Percentiles rank a stretch among this genome's conserved stretches.
Evolutionary conservation across 2,888 invertebrate species (phyloP).

Genomic region (Eupithecia centaureata): DNA sequence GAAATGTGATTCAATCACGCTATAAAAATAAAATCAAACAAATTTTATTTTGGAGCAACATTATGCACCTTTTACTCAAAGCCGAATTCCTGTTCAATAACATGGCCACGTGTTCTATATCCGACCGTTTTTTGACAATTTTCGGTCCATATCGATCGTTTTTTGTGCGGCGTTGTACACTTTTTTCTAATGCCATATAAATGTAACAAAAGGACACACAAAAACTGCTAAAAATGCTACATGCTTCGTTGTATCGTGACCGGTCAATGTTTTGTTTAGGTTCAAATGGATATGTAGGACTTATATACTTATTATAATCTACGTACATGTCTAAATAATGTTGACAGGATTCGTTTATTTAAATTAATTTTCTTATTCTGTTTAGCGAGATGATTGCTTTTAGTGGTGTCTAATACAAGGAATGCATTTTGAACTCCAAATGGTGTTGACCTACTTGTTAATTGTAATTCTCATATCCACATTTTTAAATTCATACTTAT

Average conservation of each 20-base stretch:
- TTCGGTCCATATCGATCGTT: slow-evolving; percentile 50
- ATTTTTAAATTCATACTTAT: slow-evolving; percentile 26
- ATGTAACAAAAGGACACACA: slow-evolving; percentile 52
- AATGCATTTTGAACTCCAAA: slow-evolving; percentile 12
- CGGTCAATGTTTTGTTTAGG: slow-evolving; percentile 31
- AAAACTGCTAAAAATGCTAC: slow-evolving; percentile 43
- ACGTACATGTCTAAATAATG: not conserved
- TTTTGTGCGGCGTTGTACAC: slow-evolving; percentile 54
- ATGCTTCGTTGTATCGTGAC: slow-evolving; percentile 37
- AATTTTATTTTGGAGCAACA: slow-evolving; percentile 7
- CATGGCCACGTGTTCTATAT: slow-evolving; percentile 64
- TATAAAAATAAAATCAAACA: not conserved
- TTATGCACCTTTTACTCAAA: slow-evolving; percentile 40
- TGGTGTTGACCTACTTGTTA: slow-evolving; percentile 10
- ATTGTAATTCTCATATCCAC: slow-evolving; percentile 20
- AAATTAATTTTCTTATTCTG: not conserved
- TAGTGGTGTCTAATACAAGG: not conserved
- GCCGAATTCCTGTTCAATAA: slow-evolving; percentile 38
- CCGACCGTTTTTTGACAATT: slow-evolving; percentile 47
- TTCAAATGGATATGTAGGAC: slow-evolving; percentile 12
- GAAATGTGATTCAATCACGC: not conserved
- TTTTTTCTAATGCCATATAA: slow-evolving; percentile 57
- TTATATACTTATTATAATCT: not conserved
- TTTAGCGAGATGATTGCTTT: not conserved
- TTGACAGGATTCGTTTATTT: not conserved